Evolutionary conservation across 1,140 invertebrate species (phyloP).

Genomic region (Frieseomelitta varia): DNA sequence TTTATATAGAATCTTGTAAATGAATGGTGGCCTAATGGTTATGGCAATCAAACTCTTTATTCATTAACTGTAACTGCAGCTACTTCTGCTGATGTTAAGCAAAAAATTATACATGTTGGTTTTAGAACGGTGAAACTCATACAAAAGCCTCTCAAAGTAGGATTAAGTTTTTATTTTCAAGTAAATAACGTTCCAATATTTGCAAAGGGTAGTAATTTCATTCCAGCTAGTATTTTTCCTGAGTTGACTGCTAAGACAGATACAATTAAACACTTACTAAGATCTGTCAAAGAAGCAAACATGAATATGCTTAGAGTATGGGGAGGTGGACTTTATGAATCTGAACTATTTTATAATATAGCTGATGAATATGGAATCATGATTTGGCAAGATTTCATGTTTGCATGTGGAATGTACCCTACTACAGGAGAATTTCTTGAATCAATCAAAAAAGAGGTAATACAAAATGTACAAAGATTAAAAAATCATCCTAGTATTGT

Average conservation of each 20-base stretch:
- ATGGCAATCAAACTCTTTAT: slow-evolving; percentile 92
- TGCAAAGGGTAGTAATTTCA: slow-evolving; percentile 98
- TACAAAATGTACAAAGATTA: slow-evolving; percentile 92
- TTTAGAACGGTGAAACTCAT: slow-evolving; percentile 93
- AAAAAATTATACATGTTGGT: slow-evolving; percentile 85
- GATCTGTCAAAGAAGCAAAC: slow-evolving; percentile 89
- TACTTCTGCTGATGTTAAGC: slow-evolving; percentile 68
- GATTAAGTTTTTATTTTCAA: slow-evolving; percentile 93
- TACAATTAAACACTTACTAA: slow-evolving; percentile 84
- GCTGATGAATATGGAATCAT: slow-evolving; percentile 92
- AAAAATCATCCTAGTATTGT: slow-evolving; percentile 95
- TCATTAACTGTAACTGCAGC: slow-evolving; percentile 83
- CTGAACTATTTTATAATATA: slow-evolving; percentile 94
- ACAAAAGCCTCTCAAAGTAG: slow-evolving; percentile 86
- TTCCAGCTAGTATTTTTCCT: slow-evolving; percentile 94
- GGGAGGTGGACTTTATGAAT: slow-evolving; percentile 98
- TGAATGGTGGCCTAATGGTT: slow-evolving; percentile 98
- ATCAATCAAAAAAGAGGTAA: slow-evolving; percentile 90
- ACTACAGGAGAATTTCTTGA: slow-evolving; percentile 87
- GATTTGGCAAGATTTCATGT: slow-evolving; percentile 98
- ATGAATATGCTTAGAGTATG: slow-evolving; percentile 98
- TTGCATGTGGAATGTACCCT: slow-evolving; percentile 98
- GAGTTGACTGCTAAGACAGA: slow-evolving; percentile 85
- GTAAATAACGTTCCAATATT: slow-evolving; percentile 96
- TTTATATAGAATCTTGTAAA: slow-evolving; percentile 81